Evolutionary conservation across 2,888 invertebrate genomes (phyloP).

Genomic region (Heliconius ismenius): DNA sequence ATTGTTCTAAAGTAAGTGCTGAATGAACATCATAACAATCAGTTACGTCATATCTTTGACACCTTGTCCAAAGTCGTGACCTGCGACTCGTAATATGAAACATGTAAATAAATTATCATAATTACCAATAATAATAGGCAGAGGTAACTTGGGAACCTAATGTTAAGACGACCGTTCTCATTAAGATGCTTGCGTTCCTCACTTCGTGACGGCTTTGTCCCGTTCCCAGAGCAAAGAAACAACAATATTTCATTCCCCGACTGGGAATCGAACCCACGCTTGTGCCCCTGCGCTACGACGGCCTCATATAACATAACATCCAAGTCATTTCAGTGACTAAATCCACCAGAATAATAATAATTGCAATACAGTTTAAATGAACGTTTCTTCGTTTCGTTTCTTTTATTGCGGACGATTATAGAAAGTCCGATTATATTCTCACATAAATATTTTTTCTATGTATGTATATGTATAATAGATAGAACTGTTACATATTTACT

Average conservation of each 20-base stretch:
- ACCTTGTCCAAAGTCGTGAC: slow-evolving; percentile 29
- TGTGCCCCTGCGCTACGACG: too few relatives aligned
- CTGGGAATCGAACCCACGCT: too few relatives aligned
- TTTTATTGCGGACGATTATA: background rate
- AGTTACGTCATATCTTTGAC: slow-evolving; percentile 33
- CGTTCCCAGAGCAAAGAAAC: too few relatives aligned
- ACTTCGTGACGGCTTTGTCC: too few relatives aligned
- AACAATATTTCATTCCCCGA: too few relatives aligned
- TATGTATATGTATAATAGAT: background rate
- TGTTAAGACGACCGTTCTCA: too few relatives aligned
- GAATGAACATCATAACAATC: slow-evolving; percentile 35
- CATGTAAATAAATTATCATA: slow-evolving; percentile 17
- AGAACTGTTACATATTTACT: background rate
- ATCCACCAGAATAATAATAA: background rate
- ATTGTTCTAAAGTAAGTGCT: too few relatives aligned
- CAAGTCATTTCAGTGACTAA: background rate
- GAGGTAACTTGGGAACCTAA: too few relatives aligned
- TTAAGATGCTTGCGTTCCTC: too few relatives aligned
- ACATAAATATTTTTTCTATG: background rate
- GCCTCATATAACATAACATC: too few relatives aligned
- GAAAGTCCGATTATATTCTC: background rate
- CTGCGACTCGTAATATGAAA: slow-evolving; percentile 3
- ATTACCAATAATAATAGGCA: background rate
- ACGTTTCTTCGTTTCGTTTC: too few relatives aligned
- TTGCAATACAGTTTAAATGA: background rate